Conservation (phyloP, 35 echinoderm and acorn worm genomes). For the Acanthaster planci region DNA sequence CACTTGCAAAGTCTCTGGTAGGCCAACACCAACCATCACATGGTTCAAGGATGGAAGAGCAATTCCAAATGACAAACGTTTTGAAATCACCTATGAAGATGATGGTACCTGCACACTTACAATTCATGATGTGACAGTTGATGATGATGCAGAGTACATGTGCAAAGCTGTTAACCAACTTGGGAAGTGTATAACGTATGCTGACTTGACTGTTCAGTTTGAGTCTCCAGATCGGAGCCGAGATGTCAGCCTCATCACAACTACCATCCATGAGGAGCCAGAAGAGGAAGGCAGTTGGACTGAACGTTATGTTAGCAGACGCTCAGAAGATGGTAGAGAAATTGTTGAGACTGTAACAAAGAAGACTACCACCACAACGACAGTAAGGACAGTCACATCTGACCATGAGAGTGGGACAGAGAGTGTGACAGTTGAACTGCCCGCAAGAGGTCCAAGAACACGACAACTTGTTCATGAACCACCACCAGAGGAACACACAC, state of each 20-base stretch:
- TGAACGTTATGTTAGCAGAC: constrained; percentile 58
- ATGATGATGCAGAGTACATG: constrained; percentile 99
- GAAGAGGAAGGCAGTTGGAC: constrained; percentile 83
- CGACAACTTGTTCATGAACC: constrained; percentile 23
- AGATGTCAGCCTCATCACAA: constrained; percentile 54
- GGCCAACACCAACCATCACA: constrained; percentile 81
- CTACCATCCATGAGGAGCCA: constrained; percentile 78
- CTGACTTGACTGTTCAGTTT: constrained; percentile 70
- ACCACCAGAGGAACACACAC: constrained; percentile 19
- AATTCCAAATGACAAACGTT: constrained; percentile 54
- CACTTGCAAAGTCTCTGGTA: constrained; percentile 55
- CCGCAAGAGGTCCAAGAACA: constrained; percentile 39
- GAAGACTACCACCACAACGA: constrained; percentile 75
- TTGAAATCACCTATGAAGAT: constrained; percentile 56
- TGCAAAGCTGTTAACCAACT: constrained; percentile 97
- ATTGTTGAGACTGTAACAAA: constrained; percentile 76
- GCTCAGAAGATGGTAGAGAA: constrained; percentile 38
- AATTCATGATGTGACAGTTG: constrained; percentile 67
- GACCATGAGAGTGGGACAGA: constrained; percentile 64
- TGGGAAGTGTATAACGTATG: constrained; percentile 90
- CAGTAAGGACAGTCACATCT: constrained; percentile 55
- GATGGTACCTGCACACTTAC: constrained; percentile 88
- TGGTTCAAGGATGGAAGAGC: constrained; percentile 98
- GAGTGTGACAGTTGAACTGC: constrained; percentile 43
- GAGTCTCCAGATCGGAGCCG: constrained; percentile 39